These are phyloP conservation scores for Mormyrus lacerda DNA, from an alignment of 2,113 vertebrate species.

Conservation along the genomic window DNA sequence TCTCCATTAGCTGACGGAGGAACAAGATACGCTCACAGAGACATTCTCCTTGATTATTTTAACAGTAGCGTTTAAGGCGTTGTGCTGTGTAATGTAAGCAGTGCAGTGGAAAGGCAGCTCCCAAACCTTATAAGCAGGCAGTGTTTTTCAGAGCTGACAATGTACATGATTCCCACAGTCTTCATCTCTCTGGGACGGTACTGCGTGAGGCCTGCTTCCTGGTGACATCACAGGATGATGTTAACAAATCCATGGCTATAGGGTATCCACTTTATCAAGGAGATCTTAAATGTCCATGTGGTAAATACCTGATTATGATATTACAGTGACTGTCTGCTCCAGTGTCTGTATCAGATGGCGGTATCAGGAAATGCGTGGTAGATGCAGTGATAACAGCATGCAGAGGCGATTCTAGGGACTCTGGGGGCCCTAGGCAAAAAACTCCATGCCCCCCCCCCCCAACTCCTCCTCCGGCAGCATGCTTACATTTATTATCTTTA, in stretches of 20 bases:
- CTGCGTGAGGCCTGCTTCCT: slow-evolving; percentile 84
- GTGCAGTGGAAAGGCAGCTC: slow-evolving; percentile 71
- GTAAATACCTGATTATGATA: slow-evolving; percentile 90
- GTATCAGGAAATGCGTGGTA: slow-evolving; percentile 35
- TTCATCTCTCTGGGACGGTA: slow-evolving; percentile 74
- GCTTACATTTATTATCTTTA: too few species aligned
- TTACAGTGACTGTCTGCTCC: slow-evolving; percentile 76
- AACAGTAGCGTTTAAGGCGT: slow-evolving; percentile 69
- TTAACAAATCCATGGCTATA: slow-evolving; percentile 97
- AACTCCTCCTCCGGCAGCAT: too few species aligned
- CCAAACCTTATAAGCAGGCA: slow-evolving; percentile 86
- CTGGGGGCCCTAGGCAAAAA: neutral
- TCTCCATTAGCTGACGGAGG: slow-evolving; percentile 5
- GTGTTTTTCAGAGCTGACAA: slow-evolving; percentile 95
- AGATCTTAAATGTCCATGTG: slow-evolving; percentile 95
- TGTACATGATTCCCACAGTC: slow-evolving; percentile 97
- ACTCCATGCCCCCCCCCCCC: too few species aligned
- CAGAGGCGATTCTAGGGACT: neutral
- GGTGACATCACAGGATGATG: slow-evolving; percentile 97
- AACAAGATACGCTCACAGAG: slow-evolving; percentile 38
- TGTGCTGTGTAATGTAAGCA: slow-evolving; percentile 75
- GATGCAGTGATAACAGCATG: slow-evolving; percentile 55
- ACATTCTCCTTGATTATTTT: slow-evolving; percentile 93
- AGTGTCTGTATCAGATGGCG: slow-evolving; percentile 63
- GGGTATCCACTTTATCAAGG: slow-evolving; percentile 93